These are phyloP conservation scores for Acomys russatus DNA, from an alignment of 2,797 vertebrate genomes.

Conservation along the genomic window DNA sequence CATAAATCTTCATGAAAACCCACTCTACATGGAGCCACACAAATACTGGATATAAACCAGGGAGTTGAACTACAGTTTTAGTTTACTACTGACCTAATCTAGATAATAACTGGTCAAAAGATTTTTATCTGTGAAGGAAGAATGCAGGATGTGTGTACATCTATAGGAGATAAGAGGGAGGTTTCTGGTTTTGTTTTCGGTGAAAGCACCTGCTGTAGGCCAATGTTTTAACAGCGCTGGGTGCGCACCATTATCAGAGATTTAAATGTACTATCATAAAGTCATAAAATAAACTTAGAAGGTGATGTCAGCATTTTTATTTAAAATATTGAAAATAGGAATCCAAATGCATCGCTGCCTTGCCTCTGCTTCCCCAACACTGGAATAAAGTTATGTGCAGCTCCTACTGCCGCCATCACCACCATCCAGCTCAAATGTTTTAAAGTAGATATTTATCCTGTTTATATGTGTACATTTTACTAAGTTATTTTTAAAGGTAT, in stretches of 20 bases:
- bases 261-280: neutral
- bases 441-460: slow-evolving; percentile 18
- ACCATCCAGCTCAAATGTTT: neutral
- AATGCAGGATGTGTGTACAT: slow-evolving; percentile 58
- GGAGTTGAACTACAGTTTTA: slow-evolving; percentile 61
- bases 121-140: slow-evolving; percentile 57
- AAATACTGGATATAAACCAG: slow-evolving; percentile 50
- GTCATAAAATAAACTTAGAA: slow-evolving; percentile 54
- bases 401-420: too few relatives aligned
- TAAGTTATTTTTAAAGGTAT: neutral
- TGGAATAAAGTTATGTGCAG: neutral
- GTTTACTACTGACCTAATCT: slow-evolving; percentile 62
- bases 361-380: too few relatives aligned
- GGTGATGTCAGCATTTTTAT: slow-evolving; percentile 43
- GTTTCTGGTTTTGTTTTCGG: slow-evolving; percentile 12
- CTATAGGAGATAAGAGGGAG: slow-evolving; percentile 12
- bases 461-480: slow-evolving; percentile 29
- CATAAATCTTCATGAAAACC: slow-evolving; percentile 61
- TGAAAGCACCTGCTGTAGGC: slow-evolving; percentile 39
- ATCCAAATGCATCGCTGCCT: neutral
- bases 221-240: slow-evolving; percentile 27
- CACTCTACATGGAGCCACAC: slow-evolving; percentile 28
- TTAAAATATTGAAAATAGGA: slow-evolving; percentile 56
- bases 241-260: neutral
- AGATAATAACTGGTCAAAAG: slow-evolving; percentile 3